Conservation (phyloP, 37 sponge, comb jelly and placozoan species). For the Cladorhizidae sp. region DNA sequence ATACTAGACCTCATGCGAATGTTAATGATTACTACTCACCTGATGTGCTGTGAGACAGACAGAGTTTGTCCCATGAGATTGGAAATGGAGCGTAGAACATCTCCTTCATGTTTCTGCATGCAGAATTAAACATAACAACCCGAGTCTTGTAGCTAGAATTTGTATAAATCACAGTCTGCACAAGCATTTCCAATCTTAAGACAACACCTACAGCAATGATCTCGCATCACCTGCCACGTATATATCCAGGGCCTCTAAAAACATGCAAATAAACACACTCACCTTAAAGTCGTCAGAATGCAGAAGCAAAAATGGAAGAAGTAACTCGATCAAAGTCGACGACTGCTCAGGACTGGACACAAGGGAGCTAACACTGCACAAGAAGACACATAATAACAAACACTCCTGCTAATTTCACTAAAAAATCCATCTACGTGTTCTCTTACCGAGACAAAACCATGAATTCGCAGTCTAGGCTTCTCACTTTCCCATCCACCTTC, state of each 20-base stretch:
- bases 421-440: too few relatives aligned
- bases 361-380: constrained; percentile 55
- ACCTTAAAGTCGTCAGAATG: constrained; percentile 28
- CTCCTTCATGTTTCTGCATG: constrained; percentile 34
- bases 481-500: not conserved
- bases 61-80: constrained; percentile 4
- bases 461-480: constrained; percentile 36
- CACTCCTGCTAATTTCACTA: not conserved
- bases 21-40: too few relatives aligned
- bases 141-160: too few relatives aligned
- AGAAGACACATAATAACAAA: not conserved
- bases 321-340: constrained; percentile 12
- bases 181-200: not conserved
- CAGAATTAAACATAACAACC: too few relatives aligned
- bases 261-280: too few relatives aligned
- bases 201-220: not conserved
- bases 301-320: constrained; percentile 40
- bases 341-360: constrained; percentile 28
- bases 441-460: constrained; percentile 50
- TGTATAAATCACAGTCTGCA: not conserved
- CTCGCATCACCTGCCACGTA: too few relatives aligned
- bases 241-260: too few relatives aligned
- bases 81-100: constrained; percentile 15
- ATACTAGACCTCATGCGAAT: too few relatives aligned
- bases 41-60: not conserved